A percentile compares a stretch with the other conserved stretches of the same genome.
Conservation (phyloP, 2,113 vertebrate genomes). For the Synchiropus splendidus region DNA sequence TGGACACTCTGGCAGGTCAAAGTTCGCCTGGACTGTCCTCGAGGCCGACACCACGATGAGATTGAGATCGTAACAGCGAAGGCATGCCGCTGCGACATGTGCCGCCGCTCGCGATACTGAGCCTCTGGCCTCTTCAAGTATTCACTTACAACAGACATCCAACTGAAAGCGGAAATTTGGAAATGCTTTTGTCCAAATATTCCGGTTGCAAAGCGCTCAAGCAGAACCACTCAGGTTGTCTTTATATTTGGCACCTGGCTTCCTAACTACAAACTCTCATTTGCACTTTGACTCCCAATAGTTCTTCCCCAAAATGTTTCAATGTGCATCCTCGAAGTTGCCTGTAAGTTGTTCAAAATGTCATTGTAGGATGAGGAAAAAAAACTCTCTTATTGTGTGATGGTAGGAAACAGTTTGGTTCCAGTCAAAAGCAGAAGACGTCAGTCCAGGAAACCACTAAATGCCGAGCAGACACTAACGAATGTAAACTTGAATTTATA, state of each 20-base stretch:
- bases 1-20: slow-evolving; percentile 64
- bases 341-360: no score
- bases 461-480: slow-evolving; percentile 50
- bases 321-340: no score
- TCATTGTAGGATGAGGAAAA: background rate
- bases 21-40: slow-evolving; percentile 71
- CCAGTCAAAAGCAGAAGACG: background rate
- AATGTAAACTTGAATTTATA: slow-evolving; percentile 61
- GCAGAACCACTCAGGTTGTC: no score
- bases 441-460: slow-evolving; percentile 13
- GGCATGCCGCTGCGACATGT: slow-evolving; percentile 80
- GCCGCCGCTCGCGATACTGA: slow-evolving; percentile 78
- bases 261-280: no score
- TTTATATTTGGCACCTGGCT: no score
- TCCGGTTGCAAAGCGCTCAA: no score
- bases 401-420: background rate
- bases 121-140: background rate
- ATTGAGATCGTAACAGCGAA: slow-evolving; percentile 75
- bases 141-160: no score
- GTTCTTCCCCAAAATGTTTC: no score
- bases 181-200: no score
- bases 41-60: slow-evolving; percentile 58
- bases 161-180: no score
- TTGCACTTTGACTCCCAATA: no score
- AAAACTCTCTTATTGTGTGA: background rate